These are phyloP conservation scores for Bos indicus DNA, from an alignment of 2,113 vertebrate genomes.

Conservation along the genomic window DNA sequence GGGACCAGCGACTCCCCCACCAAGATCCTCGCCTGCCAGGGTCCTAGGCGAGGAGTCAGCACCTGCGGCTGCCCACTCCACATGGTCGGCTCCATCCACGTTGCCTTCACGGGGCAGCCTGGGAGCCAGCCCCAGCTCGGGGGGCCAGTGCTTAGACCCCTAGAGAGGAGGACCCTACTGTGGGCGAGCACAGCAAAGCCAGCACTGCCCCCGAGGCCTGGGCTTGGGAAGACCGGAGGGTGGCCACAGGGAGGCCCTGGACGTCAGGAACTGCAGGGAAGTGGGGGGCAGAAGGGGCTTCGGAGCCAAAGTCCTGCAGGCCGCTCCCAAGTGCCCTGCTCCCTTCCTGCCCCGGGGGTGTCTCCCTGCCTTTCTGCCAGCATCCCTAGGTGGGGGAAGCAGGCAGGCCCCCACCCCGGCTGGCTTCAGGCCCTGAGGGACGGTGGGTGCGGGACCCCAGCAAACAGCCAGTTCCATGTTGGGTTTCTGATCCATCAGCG, in stretches of 20 bases:
- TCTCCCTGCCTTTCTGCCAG: neutral
- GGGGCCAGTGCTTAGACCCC: neutral
- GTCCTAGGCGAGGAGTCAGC: neutral
- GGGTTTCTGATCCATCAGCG: neutral
- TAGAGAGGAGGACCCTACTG: rapidly evolving
- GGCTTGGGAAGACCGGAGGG: neutral
- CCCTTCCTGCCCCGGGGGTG: neutral
- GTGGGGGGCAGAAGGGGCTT: neutral
- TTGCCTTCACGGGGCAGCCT: neutral
- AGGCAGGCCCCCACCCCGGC: neutral
- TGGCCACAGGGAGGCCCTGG: neutral
- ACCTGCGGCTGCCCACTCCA: rapidly evolving
- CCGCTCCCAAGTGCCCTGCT: rapidly evolving
- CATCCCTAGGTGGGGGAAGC: neutral
- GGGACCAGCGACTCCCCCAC: neutral
- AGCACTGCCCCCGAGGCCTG: neutral
- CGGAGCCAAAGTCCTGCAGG: neutral
- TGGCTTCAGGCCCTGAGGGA: neutral
- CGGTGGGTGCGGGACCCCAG: neutral
- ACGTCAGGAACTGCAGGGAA: neutral
- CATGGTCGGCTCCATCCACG: neutral
- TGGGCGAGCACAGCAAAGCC: neutral
- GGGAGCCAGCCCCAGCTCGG: rapidly evolving
- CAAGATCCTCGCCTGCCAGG: neutral
- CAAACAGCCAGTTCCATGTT: neutral